Base-by-base conservation (phyloP, 1,140 invertebrate species). In the Solen grandis region DNA sequence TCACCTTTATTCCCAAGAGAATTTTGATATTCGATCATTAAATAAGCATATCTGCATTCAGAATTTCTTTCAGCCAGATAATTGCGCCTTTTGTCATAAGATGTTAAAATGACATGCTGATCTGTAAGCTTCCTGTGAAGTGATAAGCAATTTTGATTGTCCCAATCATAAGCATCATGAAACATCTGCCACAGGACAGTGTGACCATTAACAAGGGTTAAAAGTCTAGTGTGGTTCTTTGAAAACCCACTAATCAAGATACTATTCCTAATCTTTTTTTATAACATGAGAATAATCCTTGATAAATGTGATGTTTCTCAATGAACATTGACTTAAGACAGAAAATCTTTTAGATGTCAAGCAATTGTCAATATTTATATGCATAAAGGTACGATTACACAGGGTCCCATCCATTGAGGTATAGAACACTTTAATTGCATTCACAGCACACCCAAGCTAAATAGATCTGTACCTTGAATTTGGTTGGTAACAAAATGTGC, bases 391-490 rank as follows among this genome's bases (percentile, higher is more conserved):
- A 25, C 83, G 50, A 33, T 82, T 84, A 10, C 38, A 59, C 52
- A 78, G 69, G 1, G 83, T 79, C 14, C 83, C 72, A 72, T 82
- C 74, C 38, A 62, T 60, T 50, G 65, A 62, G 19, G 62, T 63
- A 38, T 52, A 80, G 4, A 25, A 2, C n/a, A 60, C 25, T 22
- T 72, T 65, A 5, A 84, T 22, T 36, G 46, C 65, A 36, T 81
- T 50, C 10, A 81, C 52, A 22, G 63, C 57, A 63, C 65, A 25
- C 80, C 73, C 25, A 74, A 35, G 14, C 46, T n/a, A 50, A 81
- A 81, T n/a, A 81, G 19, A 16, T 85, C 70, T 27, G 79, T 35
- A 16, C 57, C 73, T 16, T 73, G 60, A 1, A 72, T 60, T 66
- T 75, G 76, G 29, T 25, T 60, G 14, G 59, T 63, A 10, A 72